A percentile compares a stretch with the other conserved stretches of the same genome.
Evolutionary conservation across 2,113 vertebrate species (phyloP).

Genomic region (Urocolius indicus): DNA sequence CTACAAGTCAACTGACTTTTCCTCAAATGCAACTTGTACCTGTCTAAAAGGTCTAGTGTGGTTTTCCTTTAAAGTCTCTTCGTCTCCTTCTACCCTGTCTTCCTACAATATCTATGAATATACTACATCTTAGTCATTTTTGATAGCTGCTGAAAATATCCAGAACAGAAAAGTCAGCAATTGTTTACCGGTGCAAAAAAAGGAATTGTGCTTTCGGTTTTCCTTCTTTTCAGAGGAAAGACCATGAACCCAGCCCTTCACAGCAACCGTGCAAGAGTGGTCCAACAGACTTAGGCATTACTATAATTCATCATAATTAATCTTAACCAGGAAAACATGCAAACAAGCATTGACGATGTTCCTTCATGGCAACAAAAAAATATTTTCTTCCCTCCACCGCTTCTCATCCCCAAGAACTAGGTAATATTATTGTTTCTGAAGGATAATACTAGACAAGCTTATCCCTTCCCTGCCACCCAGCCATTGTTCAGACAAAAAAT

Average conservation of each 20-base stretch:
- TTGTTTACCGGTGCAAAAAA: not conserved
- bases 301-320: fast-evolving
- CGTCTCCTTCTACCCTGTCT: not conserved
- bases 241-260: not conserved
- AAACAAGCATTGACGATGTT: not conserved
- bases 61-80: not conserved
- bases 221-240: not conserved
- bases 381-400: not conserved
- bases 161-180: not conserved
- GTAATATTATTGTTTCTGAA: not conserved
- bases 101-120: not conserved
- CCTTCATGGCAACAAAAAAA: not conserved
- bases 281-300: not conserved
- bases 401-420: not conserved
- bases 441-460: not conserved
- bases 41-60: not conserved
- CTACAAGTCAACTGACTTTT: not conserved
- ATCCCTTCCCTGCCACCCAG: not conserved
- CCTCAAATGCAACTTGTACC: not conserved
- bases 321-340: not conserved
- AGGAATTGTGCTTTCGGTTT: not conserved
- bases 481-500: not conserved
- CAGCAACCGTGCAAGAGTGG: fast-evolving
- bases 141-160: not conserved
- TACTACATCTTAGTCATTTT: not conserved